A percentile compares a stretch with the other conserved stretches of the same genome.
These are phyloP conservation scores for Hyles euphorbiae DNA, from an alignment of 1,140 invertebrate species.

Conservation along the genomic window DNA sequence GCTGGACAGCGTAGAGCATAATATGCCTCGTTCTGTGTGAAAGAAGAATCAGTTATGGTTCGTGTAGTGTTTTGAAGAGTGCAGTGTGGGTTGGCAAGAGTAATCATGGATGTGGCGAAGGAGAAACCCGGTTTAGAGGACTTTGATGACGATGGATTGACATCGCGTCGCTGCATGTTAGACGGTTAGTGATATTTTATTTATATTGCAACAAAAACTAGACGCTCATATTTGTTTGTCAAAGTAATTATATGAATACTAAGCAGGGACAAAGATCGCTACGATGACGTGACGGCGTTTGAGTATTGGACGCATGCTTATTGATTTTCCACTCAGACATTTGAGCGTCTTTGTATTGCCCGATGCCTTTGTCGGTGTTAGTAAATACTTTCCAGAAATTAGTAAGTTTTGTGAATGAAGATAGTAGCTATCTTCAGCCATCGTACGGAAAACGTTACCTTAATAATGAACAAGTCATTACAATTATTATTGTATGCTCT, in stretches of 20 bases:
- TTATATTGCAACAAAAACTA: neutral
- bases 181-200: slow-evolving; percentile 47
- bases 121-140: slow-evolving; percentile 51
- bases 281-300: slow-evolving; percentile 13
- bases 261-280: slow-evolving; percentile 22
- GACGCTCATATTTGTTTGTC: slow-evolving; percentile 1
- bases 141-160: slow-evolving; percentile 52
- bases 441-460: no score
- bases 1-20: slow-evolving; percentile 23
- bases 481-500: no score
- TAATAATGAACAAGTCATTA: no score
- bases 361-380: neutral
- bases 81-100: slow-evolving; percentile 28
- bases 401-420: no score
- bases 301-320: slow-evolving; percentile 14
- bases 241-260: slow-evolving; percentile 12
- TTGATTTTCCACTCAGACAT: slow-evolving; percentile 27
- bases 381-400: no score
- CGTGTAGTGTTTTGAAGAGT: slow-evolving; percentile 42
- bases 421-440: no score
- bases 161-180: slow-evolving; percentile 61
- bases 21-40: slow-evolving; percentile 42
- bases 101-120: slow-evolving; percentile 57
- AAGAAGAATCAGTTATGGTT: slow-evolving; percentile 29
- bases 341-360: slow-evolving; percentile 1